Base-by-base conservation (phyloP, 2,888 invertebrate species). In the Spisula subtruncata region DNA sequence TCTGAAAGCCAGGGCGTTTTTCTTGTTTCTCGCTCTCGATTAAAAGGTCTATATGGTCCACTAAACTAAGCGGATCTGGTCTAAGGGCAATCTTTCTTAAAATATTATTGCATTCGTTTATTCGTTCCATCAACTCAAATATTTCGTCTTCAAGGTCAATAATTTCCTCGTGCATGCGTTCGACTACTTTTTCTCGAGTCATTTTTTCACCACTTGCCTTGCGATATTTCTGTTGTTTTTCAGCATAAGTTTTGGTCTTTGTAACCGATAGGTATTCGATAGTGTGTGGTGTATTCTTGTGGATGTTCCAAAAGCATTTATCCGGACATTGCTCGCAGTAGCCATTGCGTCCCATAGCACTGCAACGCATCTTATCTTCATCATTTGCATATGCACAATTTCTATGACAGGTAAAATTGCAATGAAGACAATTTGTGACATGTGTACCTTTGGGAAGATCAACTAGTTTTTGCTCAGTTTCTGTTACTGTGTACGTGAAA, bases 1-100 rank as follows among this genome's bases (percentile, higher is more conserved):
- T 80, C 66, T 83, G 81, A 35, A 88, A 90, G 20, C 88, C 90
- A 0, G 82, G 46, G n/a, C 88, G 84, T 48, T 86, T 88, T 18
- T 92, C 92, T 16, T 35, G 54, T 41, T 89, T 86, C 56, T 92
- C 92, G 18, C 81, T 81, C 85, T 92, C 86, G 25, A 92, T 92
- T 56, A 92, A 79, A 5, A 90, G 14, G 25, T 92, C 91, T 20
- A 92, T 92, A 71, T 92, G 88, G 29, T 91, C 89, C 5, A 87
- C 85, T n/a, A 86, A 81, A 25, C 81, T 85, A 10, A 92, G 56
- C 1, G 91, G 90, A 41, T 92, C 83, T 10, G 91, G 91, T 29
- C 86, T 56, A 0, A 92, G 81, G 8, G 92, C 91, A 46, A 89
- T 91, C 14, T 90, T 35, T 60, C 80, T 87, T 54, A 92, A 75